Evolutionary conservation across 2,797 vertebrate genomes (phyloP).

Genomic region (Artibeus lituratus): DNA sequence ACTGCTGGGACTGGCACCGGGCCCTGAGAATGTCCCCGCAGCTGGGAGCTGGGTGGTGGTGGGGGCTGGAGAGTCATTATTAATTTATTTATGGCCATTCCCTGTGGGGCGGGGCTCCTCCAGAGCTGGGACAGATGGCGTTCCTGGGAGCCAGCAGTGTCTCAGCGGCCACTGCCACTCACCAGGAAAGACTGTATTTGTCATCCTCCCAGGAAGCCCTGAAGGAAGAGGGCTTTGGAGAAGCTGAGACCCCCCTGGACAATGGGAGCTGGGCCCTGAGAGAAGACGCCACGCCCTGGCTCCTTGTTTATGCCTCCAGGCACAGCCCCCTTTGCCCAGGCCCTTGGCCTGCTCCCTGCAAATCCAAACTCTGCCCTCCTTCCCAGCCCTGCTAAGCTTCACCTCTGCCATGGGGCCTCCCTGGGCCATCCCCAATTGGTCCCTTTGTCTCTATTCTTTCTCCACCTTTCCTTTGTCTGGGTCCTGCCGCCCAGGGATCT

Average conservation of each 20-base stretch:
- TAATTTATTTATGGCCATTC: slow-evolving; percentile 67
- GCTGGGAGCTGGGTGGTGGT: not conserved
- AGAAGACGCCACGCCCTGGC: not conserved
- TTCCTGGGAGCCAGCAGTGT: slow-evolving; percentile 62
- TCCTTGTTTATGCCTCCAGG: not conserved
- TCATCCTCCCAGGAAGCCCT: slow-evolving; percentile 53
- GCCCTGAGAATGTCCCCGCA: not conserved
- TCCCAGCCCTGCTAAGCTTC: not conserved
- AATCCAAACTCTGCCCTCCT: not conserved
- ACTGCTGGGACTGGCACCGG: not conserved
- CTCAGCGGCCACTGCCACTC: slow-evolving; percentile 50
- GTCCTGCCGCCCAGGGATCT: not conserved
- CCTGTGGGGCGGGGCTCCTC: slow-evolving; percentile 34
- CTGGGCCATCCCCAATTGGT: not conserved
- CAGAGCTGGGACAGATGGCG: slow-evolving; percentile 69
- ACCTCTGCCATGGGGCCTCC: not conserved
- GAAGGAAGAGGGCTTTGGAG: slow-evolving; percentile 20
- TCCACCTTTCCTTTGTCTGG: not conserved
- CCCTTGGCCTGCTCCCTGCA: not conserved
- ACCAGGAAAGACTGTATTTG: slow-evolving; percentile 55
- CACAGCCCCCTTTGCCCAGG: not conserved
- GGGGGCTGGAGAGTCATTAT: slow-evolving; percentile 45
- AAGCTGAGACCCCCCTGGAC: slow-evolving; percentile 1
- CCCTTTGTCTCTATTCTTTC: not conserved
- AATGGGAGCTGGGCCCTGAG: not conserved